Conservation (phyloP, 2,888 invertebrate species). For the Epistrophella euchroma region DNA sequence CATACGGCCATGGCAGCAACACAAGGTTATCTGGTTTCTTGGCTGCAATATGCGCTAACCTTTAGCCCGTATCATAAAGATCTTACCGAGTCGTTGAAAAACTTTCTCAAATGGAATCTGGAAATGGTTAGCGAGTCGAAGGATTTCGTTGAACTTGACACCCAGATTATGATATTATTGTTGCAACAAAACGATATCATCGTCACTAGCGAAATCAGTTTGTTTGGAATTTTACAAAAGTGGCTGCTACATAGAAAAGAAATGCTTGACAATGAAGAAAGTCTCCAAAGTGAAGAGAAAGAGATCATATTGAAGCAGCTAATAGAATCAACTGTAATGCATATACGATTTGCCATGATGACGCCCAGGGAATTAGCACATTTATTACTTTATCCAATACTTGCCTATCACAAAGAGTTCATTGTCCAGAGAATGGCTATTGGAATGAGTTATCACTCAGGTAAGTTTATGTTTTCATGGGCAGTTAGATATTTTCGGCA, state of each 20-base stretch:
- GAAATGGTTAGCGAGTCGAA: slow-evolving; percentile 91
- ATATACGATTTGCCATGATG: slow-evolving; percentile 97
- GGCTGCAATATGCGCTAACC: slow-evolving; percentile 95
- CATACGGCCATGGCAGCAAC: slow-evolving; percentile 94
- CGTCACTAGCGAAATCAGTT: slow-evolving; percentile 93
- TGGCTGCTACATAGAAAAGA: slow-evolving; percentile 91
- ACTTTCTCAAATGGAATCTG: slow-evolving; percentile 96
- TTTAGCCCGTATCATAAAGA: slow-evolving; percentile 87
- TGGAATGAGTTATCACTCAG: slow-evolving; percentile 95
- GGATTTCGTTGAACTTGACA: slow-evolving; percentile 93
- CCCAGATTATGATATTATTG: slow-evolving; percentile 90
- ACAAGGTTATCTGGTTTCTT: slow-evolving; percentile 92
- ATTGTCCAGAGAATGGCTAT: slow-evolving; percentile 94
- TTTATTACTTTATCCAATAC: slow-evolving; percentile 90
- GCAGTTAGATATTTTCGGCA: too few species aligned
- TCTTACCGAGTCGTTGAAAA: slow-evolving; percentile 88
- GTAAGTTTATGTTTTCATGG: slow-evolving; percentile 79
- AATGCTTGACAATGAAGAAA: slow-evolving; percentile 84
- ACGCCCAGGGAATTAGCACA: slow-evolving; percentile 93
- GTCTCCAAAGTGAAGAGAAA: slow-evolving; percentile 84
- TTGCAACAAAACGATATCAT: slow-evolving; percentile 94
- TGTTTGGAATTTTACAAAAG: slow-evolving; percentile 89
- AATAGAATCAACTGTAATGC: slow-evolving; percentile 90
- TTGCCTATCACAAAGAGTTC: slow-evolving; percentile 92
- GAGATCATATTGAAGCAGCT: slow-evolving; percentile 88